Evolutionary conservation across 2,797 vertebrate species (phyloP).

Genomic region (Sebastes kiyomatsui): DNA sequence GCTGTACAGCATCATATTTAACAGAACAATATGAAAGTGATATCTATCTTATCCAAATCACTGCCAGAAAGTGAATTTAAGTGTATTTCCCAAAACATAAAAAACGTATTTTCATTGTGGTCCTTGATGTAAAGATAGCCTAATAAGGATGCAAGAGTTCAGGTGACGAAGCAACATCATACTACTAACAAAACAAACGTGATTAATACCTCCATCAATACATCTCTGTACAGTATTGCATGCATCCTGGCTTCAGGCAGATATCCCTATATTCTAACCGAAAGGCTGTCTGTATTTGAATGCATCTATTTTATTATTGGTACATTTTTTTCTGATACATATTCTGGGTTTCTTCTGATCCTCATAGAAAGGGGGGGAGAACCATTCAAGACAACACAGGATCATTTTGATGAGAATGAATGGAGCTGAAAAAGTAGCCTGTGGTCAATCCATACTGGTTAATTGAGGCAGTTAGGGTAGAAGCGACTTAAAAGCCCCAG

Average conservation of each 20-base stretch:
- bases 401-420: conserved; percentile 68
- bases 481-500: conserved; percentile 70
- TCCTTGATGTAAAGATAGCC: neutral
- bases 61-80: neutral
- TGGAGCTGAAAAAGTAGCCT: conserved; percentile 50
- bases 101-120: neutral
- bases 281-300: neutral
- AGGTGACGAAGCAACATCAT: neutral
- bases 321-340: neutral
- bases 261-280: neutral
- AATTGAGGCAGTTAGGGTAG: conserved; percentile 73
- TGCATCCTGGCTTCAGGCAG: neutral
- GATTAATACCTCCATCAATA: neutral
- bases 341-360: conserved; percentile 26
- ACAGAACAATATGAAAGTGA: neutral
- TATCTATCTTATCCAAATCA: neutral
- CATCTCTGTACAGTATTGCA: neutral
- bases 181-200: neutral
- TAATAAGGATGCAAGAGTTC: neutral
- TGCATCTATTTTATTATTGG: neutral
- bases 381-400: conserved; percentile 38
- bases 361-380: neutral
- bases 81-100: neutral
- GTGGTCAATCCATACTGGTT: conserved; percentile 68
- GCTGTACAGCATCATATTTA: neutral